Evolutionary conservation across 64 coral and sea anemone genomes (phyloP), one percentile per base, ranked within the genome.

Genomic region (Pocillopora verrucosa): DNA sequence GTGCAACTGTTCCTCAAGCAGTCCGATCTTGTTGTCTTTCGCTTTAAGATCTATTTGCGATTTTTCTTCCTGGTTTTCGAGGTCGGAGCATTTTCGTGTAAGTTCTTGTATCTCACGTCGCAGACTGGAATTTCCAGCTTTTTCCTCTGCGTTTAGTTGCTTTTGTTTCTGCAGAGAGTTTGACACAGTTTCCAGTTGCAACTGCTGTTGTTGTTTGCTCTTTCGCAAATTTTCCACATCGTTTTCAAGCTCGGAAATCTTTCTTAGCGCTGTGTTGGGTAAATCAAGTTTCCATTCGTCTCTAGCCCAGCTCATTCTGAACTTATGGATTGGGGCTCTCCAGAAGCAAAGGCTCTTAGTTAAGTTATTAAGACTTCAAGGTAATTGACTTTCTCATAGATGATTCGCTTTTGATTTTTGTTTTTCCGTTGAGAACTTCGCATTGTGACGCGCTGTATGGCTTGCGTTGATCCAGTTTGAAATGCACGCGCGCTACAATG

Each of bases 201-300:
- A 59, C 11, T 97, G 86, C 58, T 97, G 95, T 67, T 97, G 95
- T 82, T 97, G 91, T 63, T 82, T 87, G 60, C 79, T 76, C 83
- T 90, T 97, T 45, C 90, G 85, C 58, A 92, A 86, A 22, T 93
- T 93, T 69, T 86, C 95, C 30, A 59, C 60, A 34, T 97, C 95
- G 17, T 93, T 93, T 87, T 97, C 95, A 51, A 97, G 20, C 60
- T 97, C 88, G 56, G 58, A 80, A 36, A 97, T 97, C 14, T 93
- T 97, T 37, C 89, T 84, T 72, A 94, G 84, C 38, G 86, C 92
- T 57, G 75, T 77, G 4, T 88, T 36, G 12, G 95, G 84, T 58
- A 97, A 91, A 91, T 97, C 88, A 22, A 94, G 83, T 65, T 97
- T 97, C 95, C 95, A 97, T 75, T 97, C 95, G 19, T 97, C 95